Conservation (phyloP, 2,113 vertebrate species). For the Poeciliopsis retropinna region DNA sequence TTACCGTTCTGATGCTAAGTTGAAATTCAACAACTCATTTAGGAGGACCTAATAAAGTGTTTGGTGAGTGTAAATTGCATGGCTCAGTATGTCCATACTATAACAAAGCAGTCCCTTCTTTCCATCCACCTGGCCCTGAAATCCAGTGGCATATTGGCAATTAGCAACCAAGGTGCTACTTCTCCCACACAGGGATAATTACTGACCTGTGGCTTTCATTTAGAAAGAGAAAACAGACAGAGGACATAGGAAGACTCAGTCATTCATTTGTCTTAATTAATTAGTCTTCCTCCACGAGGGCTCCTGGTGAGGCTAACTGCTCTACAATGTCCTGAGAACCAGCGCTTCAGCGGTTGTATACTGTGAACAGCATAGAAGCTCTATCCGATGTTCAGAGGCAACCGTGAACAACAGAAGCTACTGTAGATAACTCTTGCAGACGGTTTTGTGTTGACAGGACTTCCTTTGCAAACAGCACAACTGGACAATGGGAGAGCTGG, state of each 20-base stretch:
- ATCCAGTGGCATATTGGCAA: constrained; percentile 62
- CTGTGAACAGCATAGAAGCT: constrained; percentile 51
- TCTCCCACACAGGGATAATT: constrained; percentile 74
- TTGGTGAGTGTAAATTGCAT: background rate
- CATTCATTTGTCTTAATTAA: constrained; percentile 80
- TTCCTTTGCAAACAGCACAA: constrained; percentile 6
- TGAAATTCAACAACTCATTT: background rate
- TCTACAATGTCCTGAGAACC: constrained; percentile 64
- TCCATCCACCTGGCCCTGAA: constrained; percentile 53
- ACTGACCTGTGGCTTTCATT: constrained; percentile 79
- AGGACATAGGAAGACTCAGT: constrained; percentile 55
- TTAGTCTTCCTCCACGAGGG: constrained; percentile 66
- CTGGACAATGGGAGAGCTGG: background rate
- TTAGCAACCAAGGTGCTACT: constrained; percentile 54
- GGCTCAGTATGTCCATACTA: background rate
- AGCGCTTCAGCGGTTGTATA: constrained; percentile 42
- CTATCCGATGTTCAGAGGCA: background rate
- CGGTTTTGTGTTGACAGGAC: background rate
- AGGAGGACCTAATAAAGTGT: background rate
- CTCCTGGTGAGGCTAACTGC: constrained; percentile 69
- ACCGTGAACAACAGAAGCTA: constrained; percentile 18
- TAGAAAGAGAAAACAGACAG: constrained; percentile 53
- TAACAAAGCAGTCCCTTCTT: constrained; percentile 22
- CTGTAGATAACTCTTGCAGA: constrained; percentile 10
- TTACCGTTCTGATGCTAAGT: background rate